These are phyloP conservation scores for Diplazon laetatorius DNA, from an alignment of 2,888 invertebrate genomes.

Conservation along the genomic window DNA sequence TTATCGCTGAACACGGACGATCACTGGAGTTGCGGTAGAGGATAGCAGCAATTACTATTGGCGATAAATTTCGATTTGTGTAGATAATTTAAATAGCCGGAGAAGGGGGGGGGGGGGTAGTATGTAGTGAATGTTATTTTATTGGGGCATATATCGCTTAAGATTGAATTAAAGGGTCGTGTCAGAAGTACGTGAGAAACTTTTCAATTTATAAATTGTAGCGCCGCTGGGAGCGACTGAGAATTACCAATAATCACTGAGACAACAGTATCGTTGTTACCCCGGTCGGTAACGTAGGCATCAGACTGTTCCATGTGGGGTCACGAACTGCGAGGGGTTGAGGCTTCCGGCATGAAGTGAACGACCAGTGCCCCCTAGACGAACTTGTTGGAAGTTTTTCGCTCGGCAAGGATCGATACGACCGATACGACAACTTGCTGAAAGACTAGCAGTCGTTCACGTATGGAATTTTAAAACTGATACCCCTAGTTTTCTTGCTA, in stretches of 20 bases:
- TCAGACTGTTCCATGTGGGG: neutral
- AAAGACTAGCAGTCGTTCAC: slow-evolving; percentile 17
- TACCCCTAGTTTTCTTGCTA: too few species aligned
- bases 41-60: slow-evolving; percentile 50
- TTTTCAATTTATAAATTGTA: slow-evolving; percentile 65
- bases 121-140: slow-evolving; percentile 65
- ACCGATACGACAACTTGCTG: slow-evolving; percentile 12
- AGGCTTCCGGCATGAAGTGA: neutral
- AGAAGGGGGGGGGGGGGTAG: slow-evolving; percentile 49
- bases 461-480: neutral
- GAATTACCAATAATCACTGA: slow-evolving; percentile 75
- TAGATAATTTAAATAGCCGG: slow-evolving; percentile 53
- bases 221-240: neutral
- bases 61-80: slow-evolving; percentile 61
- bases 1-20: slow-evolving; percentile 43
- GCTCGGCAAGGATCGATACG: slow-evolving; percentile 2
- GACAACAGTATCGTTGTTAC: slow-evolving; percentile 42
- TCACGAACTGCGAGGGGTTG: slow-evolving; percentile 1
- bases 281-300: slow-evolving; percentile 50
- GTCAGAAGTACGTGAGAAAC: slow-evolving; percentile 73
- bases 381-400: neutral
- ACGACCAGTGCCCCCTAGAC: slow-evolving; percentile 23
- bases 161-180: slow-evolving; percentile 64
- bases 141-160: slow-evolving; percentile 76
- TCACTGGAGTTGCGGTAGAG: slow-evolving; percentile 27